Percentiles rank a stretch among this genome's conserved stretches.
phyloP scores from a whole-genome alignment of 2,113 vertebrate species.

The Silurus glanis region DNA sequence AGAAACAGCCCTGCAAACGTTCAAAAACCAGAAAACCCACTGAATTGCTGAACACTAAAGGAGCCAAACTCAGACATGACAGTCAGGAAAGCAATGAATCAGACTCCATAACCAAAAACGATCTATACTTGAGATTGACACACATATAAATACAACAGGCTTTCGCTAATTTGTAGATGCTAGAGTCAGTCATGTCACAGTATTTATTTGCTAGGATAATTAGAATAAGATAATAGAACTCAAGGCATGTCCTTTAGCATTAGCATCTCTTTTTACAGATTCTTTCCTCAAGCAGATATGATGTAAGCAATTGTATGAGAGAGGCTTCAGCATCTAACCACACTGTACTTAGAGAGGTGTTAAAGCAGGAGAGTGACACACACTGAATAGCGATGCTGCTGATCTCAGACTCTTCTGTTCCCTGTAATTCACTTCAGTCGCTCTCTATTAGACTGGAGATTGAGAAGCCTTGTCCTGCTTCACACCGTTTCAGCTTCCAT shows the following conservation, averaged over 20 bases:
- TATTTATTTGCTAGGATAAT: not conserved
- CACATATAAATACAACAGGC: fast-evolving
- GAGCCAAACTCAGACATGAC: not conserved
- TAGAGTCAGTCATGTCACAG: not conserved
- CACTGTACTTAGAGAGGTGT: conserved; percentile 66
- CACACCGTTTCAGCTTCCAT: conserved; percentile 43
- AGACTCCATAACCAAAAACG: not conserved
- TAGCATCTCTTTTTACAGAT: conserved; percentile 48
- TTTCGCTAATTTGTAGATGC: not conserved
- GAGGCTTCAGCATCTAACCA: conserved; percentile 61
- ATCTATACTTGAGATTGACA: not conserved
- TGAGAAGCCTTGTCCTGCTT: conserved; percentile 65
- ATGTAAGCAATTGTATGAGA: conserved; percentile 58
- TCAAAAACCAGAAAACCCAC: no score
- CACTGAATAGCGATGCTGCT: conserved; percentile 67
- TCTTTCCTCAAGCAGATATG: conserved; percentile 55
- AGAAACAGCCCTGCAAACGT: no score
- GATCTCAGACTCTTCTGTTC: conserved; percentile 64
- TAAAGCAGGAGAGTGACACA: conserved; percentile 64
- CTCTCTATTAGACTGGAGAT: conserved; percentile 73
- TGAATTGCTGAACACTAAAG: not conserved
- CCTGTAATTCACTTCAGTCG: conserved; percentile 70
- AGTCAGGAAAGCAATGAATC: not conserved
- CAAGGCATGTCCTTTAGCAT: conserved; percentile 2
- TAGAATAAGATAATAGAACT: no score